A percentile compares a stretch with the other conserved stretches of the same genome.
Conservation (phyloP, 2,113 vertebrate species). For the Alligator mississippiensis region DNA sequence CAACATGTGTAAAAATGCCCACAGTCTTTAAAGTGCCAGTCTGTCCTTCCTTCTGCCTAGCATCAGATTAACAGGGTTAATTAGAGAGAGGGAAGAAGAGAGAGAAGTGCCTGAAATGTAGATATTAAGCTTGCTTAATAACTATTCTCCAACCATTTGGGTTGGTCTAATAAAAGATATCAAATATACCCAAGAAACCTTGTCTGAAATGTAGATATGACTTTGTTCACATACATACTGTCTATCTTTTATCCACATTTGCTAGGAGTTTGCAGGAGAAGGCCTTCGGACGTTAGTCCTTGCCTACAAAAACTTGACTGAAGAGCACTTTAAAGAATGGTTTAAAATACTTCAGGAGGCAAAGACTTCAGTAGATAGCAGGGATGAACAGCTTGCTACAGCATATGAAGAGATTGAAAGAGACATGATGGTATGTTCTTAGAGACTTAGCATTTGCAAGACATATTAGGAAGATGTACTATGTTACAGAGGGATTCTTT, state of each 20-base stretch:
- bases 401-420: constrained; percentile 83
- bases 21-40: too few species aligned
- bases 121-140: too few species aligned
- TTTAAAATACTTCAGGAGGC: constrained; percentile 77
- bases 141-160: too few species aligned
- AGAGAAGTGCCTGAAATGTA: too few species aligned
- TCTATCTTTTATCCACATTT: background rate
- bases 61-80: too few species aligned
- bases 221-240: background rate
- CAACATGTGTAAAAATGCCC: too few species aligned
- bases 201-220: too few species aligned
- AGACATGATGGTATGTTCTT: constrained; percentile 77
- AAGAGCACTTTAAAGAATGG: constrained; percentile 80
- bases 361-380: constrained; percentile 56
- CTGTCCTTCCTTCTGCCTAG: too few species aligned
- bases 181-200: too few species aligned
- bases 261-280: constrained; percentile 83
- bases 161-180: too few species aligned
- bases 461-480: background rate
- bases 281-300: constrained; percentile 82
- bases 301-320: constrained; percentile 81
- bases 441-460: background rate
- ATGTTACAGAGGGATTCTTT: background rate
- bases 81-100: too few species aligned
- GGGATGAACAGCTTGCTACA: constrained; percentile 70